Evolutionary conservation across 2,797 vertebrate species (phyloP).

Genomic region (Cygnus olor): DNA sequence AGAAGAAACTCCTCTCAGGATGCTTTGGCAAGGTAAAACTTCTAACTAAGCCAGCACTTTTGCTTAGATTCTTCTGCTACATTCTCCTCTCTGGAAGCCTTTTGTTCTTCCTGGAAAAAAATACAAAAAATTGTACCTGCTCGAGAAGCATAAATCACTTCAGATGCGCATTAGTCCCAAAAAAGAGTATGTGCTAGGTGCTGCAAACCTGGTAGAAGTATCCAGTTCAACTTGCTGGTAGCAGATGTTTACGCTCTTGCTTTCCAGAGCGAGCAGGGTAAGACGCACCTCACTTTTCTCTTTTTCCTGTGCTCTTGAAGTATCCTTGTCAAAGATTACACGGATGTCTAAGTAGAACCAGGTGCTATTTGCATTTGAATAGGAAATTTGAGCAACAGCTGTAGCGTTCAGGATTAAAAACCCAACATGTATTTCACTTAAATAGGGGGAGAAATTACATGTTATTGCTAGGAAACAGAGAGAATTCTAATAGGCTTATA

Average conservation of each 20-base stretch:
- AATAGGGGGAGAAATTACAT: slow-evolving; percentile 22
- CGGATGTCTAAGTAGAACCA: slow-evolving; percentile 39
- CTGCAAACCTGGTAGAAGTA: not conserved
- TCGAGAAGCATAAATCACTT: not conserved
- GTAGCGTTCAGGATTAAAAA: slow-evolving; percentile 36
- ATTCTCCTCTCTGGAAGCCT: not conserved
- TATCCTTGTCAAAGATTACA: slow-evolving; percentile 43
- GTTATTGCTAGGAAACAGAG: slow-evolving; percentile 78
- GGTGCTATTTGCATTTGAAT: slow-evolving; percentile 70
- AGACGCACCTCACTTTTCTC: slow-evolving; percentile 18
- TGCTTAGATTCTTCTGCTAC: not conserved
- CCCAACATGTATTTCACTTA: slow-evolving; percentile 24
- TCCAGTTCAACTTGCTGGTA: not conserved
- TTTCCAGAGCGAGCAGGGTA: slow-evolving; percentile 34
- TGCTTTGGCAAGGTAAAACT: not conserved
- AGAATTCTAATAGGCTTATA: slow-evolving; percentile 79
- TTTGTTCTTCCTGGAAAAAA: slow-evolving; percentile 5
- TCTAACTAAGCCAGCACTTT: not conserved
- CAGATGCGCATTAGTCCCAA: not conserved
- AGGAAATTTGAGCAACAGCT: slow-evolving; percentile 59
- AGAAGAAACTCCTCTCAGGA: not conserved
- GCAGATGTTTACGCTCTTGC: not conserved
- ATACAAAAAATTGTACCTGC: not conserved
- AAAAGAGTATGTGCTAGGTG: not conserved
- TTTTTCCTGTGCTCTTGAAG: slow-evolving; percentile 26